phyloP scores from a whole-genome alignment of 2,113 vertebrate species.

The Spheniscus mendiculus region DNA sequence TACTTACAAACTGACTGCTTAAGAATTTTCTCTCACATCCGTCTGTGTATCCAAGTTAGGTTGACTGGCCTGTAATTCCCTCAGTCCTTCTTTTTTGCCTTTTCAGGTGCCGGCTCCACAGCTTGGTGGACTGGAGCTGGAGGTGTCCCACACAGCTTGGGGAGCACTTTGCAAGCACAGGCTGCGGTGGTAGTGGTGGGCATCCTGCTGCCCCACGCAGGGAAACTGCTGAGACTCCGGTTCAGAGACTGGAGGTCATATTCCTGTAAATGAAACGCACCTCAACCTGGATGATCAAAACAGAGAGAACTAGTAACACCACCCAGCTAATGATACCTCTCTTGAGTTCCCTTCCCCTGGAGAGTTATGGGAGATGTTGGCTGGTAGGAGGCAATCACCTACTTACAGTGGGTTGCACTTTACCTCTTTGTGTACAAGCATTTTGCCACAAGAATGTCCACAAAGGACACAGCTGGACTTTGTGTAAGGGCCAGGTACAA shows the following conservation, averaged over 20 bases:
- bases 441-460: background rate
- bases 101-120: background rate
- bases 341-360: background rate
- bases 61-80: background rate
- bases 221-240: background rate
- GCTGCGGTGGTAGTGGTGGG: background rate
- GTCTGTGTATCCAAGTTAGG: background rate
- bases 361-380: background rate
- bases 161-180: background rate
- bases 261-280: background rate
- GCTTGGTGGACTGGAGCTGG: background rate
- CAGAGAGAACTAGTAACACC: background rate
- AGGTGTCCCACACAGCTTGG: background rate
- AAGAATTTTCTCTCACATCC: background rate
- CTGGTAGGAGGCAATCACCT: background rate
- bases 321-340: background rate
- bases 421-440: background rate
- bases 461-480: background rate
- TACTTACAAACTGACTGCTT: background rate
- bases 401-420: background rate
- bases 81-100: background rate
- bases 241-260: background rate
- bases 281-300: background rate
- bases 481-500: background rate
- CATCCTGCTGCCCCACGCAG: background rate